Evolutionary conservation across 2,113 vertebrate species (phyloP).

Genomic region (Bungarus multicinctus): DNA sequence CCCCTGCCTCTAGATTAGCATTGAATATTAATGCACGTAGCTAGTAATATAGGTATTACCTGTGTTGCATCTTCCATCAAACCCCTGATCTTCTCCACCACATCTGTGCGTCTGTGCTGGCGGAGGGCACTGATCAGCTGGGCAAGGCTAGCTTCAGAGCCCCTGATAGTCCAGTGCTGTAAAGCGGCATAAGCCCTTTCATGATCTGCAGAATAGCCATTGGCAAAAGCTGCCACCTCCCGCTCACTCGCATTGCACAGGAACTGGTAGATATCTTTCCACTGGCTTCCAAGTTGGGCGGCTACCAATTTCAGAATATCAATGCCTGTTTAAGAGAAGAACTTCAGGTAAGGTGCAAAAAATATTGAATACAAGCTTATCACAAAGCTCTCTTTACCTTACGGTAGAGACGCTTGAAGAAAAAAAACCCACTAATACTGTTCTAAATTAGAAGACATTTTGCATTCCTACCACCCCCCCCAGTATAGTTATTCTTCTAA

Average conservation of each 20-base stretch:
- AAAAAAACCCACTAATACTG: neutral
- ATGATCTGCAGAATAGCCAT: constrained; percentile 82
- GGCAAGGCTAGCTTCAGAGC: constrained; percentile 91
- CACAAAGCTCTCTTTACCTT: neutral
- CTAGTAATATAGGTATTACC: constrained; percentile 62
- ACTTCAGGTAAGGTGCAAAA: constrained; percentile 25
- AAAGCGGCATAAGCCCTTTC: constrained; percentile 91
- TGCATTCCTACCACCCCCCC: no score
- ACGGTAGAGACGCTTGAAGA: neutral
- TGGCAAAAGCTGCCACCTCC: constrained; percentile 91
- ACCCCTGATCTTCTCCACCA: constrained; percentile 93
- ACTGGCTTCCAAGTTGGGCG: constrained; percentile 89
- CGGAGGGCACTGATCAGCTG: constrained; percentile 92
- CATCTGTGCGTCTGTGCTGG: constrained; percentile 87
- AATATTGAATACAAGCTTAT: neutral
- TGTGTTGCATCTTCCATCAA: constrained; percentile 93
- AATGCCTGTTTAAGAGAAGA: constrained; percentile 74
- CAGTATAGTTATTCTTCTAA: neutral
- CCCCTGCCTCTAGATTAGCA: neutral
- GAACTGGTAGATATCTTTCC: constrained; percentile 93
- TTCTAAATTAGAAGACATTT: neutral
- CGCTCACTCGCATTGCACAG: constrained; percentile 90
- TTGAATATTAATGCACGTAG: neutral
- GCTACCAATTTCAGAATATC: constrained; percentile 95
- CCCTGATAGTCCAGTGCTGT: constrained; percentile 95